Evolutionary conservation across 2,113 vertebrate species (phyloP), one percentile per base, ranked within the genome.

Genomic region (Globicephala melas): DNA sequence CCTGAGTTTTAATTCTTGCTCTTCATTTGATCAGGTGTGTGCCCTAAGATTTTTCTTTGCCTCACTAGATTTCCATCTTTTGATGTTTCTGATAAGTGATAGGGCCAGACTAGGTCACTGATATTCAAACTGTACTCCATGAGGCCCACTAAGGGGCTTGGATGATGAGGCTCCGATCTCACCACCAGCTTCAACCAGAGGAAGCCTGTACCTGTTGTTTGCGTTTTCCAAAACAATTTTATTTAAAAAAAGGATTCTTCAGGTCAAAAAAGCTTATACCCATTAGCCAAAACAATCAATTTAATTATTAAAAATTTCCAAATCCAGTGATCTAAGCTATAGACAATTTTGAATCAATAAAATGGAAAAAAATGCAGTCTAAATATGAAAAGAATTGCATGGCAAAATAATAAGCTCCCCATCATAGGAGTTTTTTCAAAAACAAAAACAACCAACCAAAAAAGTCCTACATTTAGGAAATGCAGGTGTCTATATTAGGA

Each of bases 151-250:
- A 15, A 73, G 47, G 18, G 1, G 9, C 58, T 14, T 20, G 1
- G 0, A 4, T 55, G 15, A 47, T 33, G 36, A 1, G 53, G 20
- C 33, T 94, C 15, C 7, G 31, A 31, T 36, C 8, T 85, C 38
- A 17, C 13, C 1, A 3, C 7, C 28, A 36, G 33, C 38, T 85
- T 62, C 8, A 60, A 14, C 8, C 12, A 50, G 5, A 93, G 44
- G 6, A 67, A 31, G 6, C 2, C 6, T n/a, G 21, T 31, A 15
- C 1, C n/a, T 26, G 0, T 6, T 8, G 1, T 36, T 63, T 76
- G n/a, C 41, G 80, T 97, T 89, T 85, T 85, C 73, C 13, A 76
- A 36, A 85, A 74, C 17, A 74, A 87, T 25, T 89, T 60, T 74
- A 65, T 88, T 80, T 92, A 55, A 53, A 25, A 12, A 92, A 82